Percentiles rank a stretch among this genome's conserved stretches.
phyloP scores from a whole-genome alignment of 2,888 invertebrate genomes.

The Hymenopus coronatus region DNA sequence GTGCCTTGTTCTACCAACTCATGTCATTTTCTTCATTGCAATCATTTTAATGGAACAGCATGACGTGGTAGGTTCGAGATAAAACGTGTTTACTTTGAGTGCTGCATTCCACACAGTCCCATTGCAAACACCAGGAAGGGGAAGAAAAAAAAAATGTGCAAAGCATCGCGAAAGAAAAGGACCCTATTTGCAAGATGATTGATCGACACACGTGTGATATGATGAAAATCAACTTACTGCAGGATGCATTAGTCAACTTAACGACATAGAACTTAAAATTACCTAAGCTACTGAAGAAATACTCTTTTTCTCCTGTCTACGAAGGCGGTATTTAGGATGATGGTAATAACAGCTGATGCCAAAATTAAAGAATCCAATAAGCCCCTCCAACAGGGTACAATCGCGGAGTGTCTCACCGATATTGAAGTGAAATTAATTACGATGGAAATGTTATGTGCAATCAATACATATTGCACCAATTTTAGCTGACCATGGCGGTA shows the following conservation, averaged over 20 bases:
- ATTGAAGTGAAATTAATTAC: too few relatives aligned
- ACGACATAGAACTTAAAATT: not conserved
- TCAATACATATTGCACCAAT: too few relatives aligned
- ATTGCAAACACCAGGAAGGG: not conserved
- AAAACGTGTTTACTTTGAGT: not conserved
- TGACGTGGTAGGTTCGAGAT: not conserved
- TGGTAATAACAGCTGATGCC: not conserved
- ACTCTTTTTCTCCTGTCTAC: not conserved
- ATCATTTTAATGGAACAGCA: not conserved
- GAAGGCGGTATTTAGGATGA: not conserved
- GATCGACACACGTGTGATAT: not conserved
- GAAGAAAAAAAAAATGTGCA: not conserved
- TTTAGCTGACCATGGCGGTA: too few relatives aligned
- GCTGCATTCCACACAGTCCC: not conserved
- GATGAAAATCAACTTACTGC: not conserved
- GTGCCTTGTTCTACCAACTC: not conserved
- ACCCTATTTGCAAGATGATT: not conserved
- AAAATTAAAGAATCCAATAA: not conserved
- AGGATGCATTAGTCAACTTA: not conserved
- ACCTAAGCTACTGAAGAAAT: not conserved
- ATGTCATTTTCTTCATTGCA: not conserved
- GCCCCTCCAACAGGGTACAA: too few relatives aligned
- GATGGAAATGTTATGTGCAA: too few relatives aligned
- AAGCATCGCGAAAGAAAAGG: not conserved
- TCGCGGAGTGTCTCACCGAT: too few relatives aligned